phyloP scores from a whole-genome alignment of 2,888 invertebrate species.

The Antitype chi region DNA sequence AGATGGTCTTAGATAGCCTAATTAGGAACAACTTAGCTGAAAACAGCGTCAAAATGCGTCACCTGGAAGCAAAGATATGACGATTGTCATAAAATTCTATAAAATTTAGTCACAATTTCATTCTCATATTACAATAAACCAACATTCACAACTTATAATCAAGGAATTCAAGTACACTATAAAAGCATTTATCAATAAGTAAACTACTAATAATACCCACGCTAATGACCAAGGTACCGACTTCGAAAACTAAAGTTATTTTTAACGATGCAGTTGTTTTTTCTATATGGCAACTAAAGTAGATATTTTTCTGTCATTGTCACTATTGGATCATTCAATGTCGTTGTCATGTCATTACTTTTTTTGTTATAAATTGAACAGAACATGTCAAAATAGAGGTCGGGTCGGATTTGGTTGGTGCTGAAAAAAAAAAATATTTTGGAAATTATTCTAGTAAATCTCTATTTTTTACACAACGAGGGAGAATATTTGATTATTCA shows the following conservation, averaged over 20 bases:
- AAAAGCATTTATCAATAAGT: too few relatives aligned
- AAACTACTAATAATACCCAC: too few relatives aligned
- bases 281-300: not conserved
- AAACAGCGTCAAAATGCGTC: too few relatives aligned
- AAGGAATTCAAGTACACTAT: too few relatives aligned
- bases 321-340: not conserved
- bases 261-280: not conserved
- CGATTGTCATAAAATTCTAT: too few relatives aligned
- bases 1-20: too few relatives aligned
- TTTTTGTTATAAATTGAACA: conserved; percentile 13
- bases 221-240: not conserved
- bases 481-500: conserved; percentile 5
- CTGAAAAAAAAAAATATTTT: not conserved
- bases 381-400: not conserved
- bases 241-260: not conserved
- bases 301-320: not conserved
- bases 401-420: not conserved
- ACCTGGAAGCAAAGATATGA: too few relatives aligned
- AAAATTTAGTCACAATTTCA: too few relatives aligned
- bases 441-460: not conserved
- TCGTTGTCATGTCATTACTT: too few relatives aligned
- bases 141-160: too few relatives aligned
- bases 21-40: too few relatives aligned
- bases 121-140: too few relatives aligned
- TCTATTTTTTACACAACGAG: not conserved